A percentile compares a stretch with the other conserved stretches of the same genome.
phyloP scores from a whole-genome alignment of 1,140 invertebrate genomes.

The Arion vulgaris region DNA sequence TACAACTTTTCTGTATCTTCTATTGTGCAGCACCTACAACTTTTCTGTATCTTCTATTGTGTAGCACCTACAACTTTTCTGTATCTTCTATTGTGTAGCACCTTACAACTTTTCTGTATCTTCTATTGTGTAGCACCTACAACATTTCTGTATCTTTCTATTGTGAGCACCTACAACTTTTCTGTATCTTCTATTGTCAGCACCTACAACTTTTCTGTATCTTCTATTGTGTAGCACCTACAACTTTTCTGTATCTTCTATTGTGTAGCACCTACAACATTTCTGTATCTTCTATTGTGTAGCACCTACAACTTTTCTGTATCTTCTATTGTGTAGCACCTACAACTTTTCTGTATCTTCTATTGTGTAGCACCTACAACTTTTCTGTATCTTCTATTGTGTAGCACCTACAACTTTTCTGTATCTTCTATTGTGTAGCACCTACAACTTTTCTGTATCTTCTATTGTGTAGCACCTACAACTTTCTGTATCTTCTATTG shows the following conservation, averaged over 20 bases:
- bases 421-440: not conserved
- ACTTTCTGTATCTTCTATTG: not conserved
- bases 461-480: too few species aligned
- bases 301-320: too few species aligned
- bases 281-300: slow-evolving; percentile 1
- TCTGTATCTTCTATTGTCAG: not conserved
- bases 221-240: not conserved
- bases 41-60: not conserved
- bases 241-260: not conserved
- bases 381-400: not conserved
- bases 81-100: too few species aligned
- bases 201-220: not conserved
- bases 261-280: too few species aligned
- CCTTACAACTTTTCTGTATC: too few species aligned
- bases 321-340: too few species aligned
- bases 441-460: not conserved
- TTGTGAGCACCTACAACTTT: too few species aligned
- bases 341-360: too few species aligned
- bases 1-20: not conserved
- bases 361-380: too few species aligned
- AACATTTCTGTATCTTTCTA: not conserved
- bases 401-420: too few species aligned
- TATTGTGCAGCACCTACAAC: too few species aligned
- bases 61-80: too few species aligned
- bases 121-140: slow-evolving; percentile 2